Evolutionary conservation across 1,140 invertebrate species (phyloP).

Genomic region (Cheumatopsyche charites): DNA sequence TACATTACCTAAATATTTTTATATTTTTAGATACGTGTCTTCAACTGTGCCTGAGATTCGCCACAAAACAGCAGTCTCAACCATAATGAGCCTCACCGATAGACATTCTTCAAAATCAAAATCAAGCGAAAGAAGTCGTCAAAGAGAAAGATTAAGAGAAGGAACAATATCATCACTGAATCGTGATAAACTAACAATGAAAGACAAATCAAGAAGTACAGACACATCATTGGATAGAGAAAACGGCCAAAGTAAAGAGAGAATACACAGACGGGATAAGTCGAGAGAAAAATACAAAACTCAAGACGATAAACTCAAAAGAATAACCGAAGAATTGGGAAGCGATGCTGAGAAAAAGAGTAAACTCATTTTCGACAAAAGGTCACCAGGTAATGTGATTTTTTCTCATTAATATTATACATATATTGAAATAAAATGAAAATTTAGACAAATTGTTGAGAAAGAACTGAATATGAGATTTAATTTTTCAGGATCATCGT

Average conservation of each 20-base stretch:
- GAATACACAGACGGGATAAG: conserved; percentile 12
- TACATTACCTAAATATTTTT: neutral
- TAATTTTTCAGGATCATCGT: conserved; percentile 16
- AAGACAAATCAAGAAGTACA: conserved; percentile 40
- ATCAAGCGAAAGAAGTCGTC: conserved; percentile 37
- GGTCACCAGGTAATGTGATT: conserved; percentile 5
- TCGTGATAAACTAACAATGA: conserved; percentile 19
- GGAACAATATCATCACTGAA: conserved; percentile 42
- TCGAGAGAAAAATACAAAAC: conserved; percentile 22
- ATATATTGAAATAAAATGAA: neutral
- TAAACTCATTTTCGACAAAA: conserved; percentile 19
- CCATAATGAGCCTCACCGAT: conserved; percentile 52
- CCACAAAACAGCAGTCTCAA: conserved; percentile 57
- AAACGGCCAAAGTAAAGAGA: conserved; percentile 27
- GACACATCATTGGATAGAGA: conserved; percentile 45
- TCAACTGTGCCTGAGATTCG: conserved; percentile 54
- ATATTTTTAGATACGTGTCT: conserved; percentile 33
- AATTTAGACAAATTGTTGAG: neutral
- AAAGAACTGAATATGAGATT: neutral
- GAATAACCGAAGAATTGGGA: conserved; percentile 22
- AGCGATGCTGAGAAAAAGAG: conserved; percentile 32
- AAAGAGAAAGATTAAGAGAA: conserved; percentile 40
- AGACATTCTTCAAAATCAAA: conserved; percentile 32
- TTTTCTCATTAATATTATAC: neutral
- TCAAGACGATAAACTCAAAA: conserved; percentile 33